Evolutionary conservation across 2,797 vertebrate species (phyloP).

Genomic region (Phaenicophaeus curvirostris): DNA sequence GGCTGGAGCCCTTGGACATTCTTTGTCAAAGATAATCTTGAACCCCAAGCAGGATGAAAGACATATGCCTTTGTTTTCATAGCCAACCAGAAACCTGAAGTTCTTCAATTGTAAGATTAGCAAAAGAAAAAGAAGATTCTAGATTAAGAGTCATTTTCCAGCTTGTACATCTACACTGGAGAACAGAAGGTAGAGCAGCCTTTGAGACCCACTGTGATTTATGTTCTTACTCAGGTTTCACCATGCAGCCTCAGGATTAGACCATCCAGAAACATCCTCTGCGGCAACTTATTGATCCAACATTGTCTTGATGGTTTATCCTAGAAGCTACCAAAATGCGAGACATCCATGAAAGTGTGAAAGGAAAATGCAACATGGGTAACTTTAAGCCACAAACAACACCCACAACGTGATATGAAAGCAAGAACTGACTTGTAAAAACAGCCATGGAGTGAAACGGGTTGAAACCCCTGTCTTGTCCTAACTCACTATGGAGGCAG

Average conservation of each 20-base stretch:
- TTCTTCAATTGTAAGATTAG: background rate
- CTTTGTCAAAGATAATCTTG: background rate
- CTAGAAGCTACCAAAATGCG: background rate
- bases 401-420: background rate
- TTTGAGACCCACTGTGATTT: background rate
- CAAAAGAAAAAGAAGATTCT: background rate
- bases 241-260: accelerated
- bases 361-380: background rate
- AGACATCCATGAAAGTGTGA: background rate
- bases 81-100: background rate
- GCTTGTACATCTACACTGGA: background rate
- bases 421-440: background rate
- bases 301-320: background rate
- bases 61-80: background rate
- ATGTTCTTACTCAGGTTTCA: background rate
- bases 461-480: background rate
- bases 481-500: background rate
- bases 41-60: background rate
- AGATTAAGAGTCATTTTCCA: background rate
- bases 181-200: background rate
- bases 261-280: background rate
- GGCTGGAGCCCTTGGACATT: background rate
- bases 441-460: background rate
- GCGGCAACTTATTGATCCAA: background rate
- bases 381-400: background rate